These are phyloP conservation scores for Rhadinocentrus ornatus DNA, from an alignment of 2,797 vertebrate species.

Conservation along the genomic window DNA sequence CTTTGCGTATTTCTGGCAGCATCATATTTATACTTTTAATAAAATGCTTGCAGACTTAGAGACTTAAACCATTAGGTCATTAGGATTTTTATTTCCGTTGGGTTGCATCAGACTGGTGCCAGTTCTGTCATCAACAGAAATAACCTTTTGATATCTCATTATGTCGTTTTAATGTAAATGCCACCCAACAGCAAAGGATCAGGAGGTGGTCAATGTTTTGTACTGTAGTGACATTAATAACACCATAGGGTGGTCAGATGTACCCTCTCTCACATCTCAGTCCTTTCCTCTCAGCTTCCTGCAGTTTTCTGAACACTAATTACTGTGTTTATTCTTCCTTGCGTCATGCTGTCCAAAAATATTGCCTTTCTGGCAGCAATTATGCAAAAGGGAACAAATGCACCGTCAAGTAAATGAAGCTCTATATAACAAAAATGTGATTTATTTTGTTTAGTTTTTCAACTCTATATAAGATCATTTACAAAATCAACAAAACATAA, in stretches of 20 bases:
- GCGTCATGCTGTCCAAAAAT: constrained; percentile 81
- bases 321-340: constrained; percentile 80
- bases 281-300: constrained; percentile 59
- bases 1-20: neutral
- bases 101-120: neutral
- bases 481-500: neutral
- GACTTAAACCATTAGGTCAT: neutral
- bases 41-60: neutral
- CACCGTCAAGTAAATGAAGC: constrained; percentile 51
- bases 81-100: constrained; percentile 2
- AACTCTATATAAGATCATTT: neutral
- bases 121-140: constrained; percentile 28
- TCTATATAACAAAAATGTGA: constrained; percentile 10
- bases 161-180: constrained; percentile 37
- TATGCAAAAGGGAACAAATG: constrained; percentile 70
- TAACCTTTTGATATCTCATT: constrained; percentile 12
- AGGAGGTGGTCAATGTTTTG: constrained; percentile 67
- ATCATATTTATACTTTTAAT: neutral
- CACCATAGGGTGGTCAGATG: constrained; percentile 64
- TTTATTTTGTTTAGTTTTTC: constrained; percentile 17
- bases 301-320: constrained; percentile 75
- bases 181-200: constrained; percentile 14
- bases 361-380: constrained; percentile 74
- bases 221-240: constrained; percentile 75
- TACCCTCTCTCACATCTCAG: constrained; percentile 53